phyloP scores from a whole-genome alignment of 1,140 invertebrate genomes.

The Gonioctena quinquepunctata region DNA sequence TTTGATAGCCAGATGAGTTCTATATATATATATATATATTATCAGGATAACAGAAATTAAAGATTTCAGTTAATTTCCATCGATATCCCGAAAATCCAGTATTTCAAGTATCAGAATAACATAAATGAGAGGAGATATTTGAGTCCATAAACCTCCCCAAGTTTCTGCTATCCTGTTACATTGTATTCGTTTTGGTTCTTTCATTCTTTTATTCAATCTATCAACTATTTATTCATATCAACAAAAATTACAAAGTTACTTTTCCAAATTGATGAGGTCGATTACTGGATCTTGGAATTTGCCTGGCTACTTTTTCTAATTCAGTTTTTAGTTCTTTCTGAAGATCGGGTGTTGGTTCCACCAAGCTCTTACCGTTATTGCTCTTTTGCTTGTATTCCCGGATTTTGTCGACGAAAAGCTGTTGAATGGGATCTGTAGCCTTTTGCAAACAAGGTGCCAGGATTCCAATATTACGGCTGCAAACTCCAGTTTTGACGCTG shows the following conservation, averaged over 20 bases:
- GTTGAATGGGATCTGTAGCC: slow-evolving; percentile 87
- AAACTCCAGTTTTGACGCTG: slow-evolving; percentile 46
- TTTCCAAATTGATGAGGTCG: slow-evolving; percentile 57
- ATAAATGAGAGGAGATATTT: too few species aligned
- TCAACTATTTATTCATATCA: slow-evolving; percentile 12
- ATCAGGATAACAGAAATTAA: too few species aligned
- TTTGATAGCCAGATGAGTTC: too few species aligned
- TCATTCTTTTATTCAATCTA: too few species aligned
- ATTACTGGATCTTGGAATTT: slow-evolving; percentile 74
- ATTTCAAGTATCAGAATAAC: too few species aligned
- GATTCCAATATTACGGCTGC: slow-evolving; percentile 68
- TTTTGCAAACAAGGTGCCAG: slow-evolving; percentile 72
- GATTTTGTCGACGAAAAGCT: slow-evolving; percentile 91
- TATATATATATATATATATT: too few species aligned
- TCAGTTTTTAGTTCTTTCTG: slow-evolving; percentile 75
- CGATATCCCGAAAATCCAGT: too few species aligned
- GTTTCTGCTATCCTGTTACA: too few species aligned
- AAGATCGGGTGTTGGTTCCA: slow-evolving; percentile 77
- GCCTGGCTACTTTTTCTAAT: slow-evolving; percentile 77
- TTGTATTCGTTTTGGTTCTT: too few species aligned
- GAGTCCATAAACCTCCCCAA: too few species aligned
- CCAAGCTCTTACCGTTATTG: slow-evolving; percentile 74
- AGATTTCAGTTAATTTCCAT: too few species aligned
- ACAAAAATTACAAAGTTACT: slow-evolving; percentile 26
- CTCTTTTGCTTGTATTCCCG: slow-evolving; percentile 83